These are phyloP conservation scores for Diadegma fenestrale DNA, from an alignment of 2,888 invertebrate species.

Conservation along the genomic window DNA sequence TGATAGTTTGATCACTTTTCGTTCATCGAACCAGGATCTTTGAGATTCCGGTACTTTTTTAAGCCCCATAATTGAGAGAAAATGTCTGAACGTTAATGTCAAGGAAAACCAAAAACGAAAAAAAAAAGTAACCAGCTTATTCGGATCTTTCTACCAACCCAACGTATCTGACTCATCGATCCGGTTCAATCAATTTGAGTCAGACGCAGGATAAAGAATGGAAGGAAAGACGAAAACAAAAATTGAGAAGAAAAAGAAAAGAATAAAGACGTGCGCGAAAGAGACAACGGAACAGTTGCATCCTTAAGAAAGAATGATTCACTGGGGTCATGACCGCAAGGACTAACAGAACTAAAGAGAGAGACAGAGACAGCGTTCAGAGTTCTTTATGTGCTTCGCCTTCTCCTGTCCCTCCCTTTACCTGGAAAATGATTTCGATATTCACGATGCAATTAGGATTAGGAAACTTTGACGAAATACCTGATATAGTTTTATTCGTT, in stretches of 20 bases:
- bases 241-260: background rate
- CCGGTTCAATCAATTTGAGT: constrained; percentile 6
- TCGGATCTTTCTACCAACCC: background rate
- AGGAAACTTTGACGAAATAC: constrained; percentile 27
- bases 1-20: background rate
- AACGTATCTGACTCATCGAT: background rate
- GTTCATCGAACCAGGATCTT: background rate
- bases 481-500: constrained; percentile 67
- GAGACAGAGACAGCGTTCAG: constrained; percentile 7
- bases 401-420: constrained; percentile 3
- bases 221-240: background rate
- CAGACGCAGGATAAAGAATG: background rate
- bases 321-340: constrained; percentile 23
- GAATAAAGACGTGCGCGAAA: background rate
- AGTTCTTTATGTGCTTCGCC: background rate
- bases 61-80: background rate
- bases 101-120: background rate
- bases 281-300: constrained; percentile 9
- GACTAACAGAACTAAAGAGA: background rate
- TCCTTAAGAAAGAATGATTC: constrained; percentile 18
- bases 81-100: background rate
- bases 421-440: background rate
- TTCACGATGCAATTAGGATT: background rate
- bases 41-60: background rate
- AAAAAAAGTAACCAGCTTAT: background rate